phyloP scores from a whole-genome alignment of 1,140 invertebrate genomes.

The Drosophila parvula region DNA sequence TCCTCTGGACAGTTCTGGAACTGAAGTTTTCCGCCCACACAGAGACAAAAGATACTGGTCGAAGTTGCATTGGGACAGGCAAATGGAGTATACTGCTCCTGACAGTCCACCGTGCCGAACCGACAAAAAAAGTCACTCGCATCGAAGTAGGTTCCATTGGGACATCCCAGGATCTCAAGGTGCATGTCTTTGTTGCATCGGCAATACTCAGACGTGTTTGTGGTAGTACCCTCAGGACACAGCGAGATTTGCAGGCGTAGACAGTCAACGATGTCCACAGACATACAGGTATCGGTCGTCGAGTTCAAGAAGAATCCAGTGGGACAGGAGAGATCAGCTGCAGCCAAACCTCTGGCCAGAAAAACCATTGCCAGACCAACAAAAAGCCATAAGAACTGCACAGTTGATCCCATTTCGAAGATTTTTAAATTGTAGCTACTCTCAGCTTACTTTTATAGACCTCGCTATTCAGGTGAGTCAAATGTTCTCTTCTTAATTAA shows the following conservation, averaged over 20 bases:
- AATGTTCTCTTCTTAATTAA: slow-evolving; percentile 56
- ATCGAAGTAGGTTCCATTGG: slow-evolving; percentile 29
- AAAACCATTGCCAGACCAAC: background rate
- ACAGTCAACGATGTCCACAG: background rate
- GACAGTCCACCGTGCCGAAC: slow-evolving; percentile 17
- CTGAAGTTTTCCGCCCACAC: slow-evolving; percentile 11
- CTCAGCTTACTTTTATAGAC: slow-evolving; percentile 53
- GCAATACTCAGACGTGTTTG: background rate
- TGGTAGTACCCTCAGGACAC: background rate
- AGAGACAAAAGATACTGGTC: slow-evolving; percentile 6
- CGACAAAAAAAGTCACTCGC: background rate
- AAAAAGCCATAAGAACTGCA: background rate
- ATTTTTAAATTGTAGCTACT: background rate
- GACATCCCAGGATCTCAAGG: slow-evolving; percentile 15
- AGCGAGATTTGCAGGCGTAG: background rate
- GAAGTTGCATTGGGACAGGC: background rate
- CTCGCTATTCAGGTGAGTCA: background rate
- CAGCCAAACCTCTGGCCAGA: background rate
- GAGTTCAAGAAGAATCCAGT: slow-evolving; percentile 1
- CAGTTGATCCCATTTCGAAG: slow-evolving; percentile 7
- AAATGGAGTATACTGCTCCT: slow-evolving; percentile 12
- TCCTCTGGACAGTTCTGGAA: slow-evolving; percentile 4
- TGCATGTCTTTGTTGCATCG: background rate
- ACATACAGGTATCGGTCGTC: background rate
- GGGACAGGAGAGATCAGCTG: slow-evolving; percentile 1